Conservation (phyloP, 2,797 vertebrate genomes). For the Hylomyscus alleni region DNA sequence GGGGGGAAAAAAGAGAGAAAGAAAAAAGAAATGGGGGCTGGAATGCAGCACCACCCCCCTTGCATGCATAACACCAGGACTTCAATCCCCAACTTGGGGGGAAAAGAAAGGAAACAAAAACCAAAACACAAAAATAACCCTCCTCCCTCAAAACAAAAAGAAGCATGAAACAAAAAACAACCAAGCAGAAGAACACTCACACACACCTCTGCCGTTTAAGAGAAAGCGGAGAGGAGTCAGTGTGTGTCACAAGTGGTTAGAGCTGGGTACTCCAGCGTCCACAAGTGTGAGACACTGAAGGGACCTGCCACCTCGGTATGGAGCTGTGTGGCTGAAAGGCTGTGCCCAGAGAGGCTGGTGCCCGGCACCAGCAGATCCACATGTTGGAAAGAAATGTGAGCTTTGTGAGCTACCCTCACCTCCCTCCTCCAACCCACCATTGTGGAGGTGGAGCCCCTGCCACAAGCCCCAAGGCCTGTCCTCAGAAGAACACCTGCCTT, state of each 20-base stretch:
- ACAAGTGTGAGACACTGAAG: no score
- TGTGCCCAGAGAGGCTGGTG: neutral
- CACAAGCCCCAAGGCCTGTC: neutral
- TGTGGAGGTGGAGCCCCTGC: neutral
- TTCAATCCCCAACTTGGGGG: neutral
- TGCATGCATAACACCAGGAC: neutral
- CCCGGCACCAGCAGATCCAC: neutral
- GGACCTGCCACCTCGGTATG: neutral
- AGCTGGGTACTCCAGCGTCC: neutral
- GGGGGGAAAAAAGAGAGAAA: neutral
- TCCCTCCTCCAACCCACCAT: neutral
- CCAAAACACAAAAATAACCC: neutral
- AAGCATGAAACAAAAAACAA: neutral
- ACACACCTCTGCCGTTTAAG: neutral
- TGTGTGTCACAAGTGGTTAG: neutral
- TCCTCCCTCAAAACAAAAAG: slow-evolving; percentile 2
- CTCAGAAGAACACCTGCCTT: slow-evolving; percentile 32
- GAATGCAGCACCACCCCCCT: neutral
- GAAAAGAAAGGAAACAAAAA: neutral
- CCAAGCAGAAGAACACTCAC: neutral
- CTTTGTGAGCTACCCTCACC: neutral
- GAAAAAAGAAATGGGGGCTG: neutral
- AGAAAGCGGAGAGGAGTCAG: neutral
- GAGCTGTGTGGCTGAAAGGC: neutral
- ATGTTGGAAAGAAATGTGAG: neutral